These are phyloP conservation scores for Chaitophorus viminalis DNA, from an alignment of 2,888 invertebrate species.

Conservation along the genomic window DNA sequence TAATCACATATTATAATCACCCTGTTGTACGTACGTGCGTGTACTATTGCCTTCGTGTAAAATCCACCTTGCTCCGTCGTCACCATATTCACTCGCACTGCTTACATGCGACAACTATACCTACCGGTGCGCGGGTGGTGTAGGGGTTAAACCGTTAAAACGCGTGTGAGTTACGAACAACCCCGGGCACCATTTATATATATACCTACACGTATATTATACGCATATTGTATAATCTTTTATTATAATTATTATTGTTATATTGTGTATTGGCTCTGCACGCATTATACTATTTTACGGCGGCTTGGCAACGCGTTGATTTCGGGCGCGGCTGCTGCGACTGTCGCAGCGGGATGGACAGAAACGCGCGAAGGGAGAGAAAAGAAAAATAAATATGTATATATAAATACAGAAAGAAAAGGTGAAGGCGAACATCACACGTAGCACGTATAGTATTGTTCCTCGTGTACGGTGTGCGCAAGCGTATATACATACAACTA, in stretches of 20 bases:
- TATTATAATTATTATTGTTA: no score
- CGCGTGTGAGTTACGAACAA: neutral
- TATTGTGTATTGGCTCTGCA: neutral
- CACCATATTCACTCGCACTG: neutral
- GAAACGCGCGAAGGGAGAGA: neutral
- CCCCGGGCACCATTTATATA: neutral
- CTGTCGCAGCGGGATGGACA: neutral
- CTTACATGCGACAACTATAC: neutral
- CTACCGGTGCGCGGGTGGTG: no score
- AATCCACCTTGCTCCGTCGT: neutral
- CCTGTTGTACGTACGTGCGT: no score
- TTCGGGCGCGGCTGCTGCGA: neutral
- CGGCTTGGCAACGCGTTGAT: neutral
- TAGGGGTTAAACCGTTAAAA: neutral
- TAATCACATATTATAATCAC: no score
- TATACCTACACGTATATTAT: neutral
- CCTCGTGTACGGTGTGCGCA: no score
- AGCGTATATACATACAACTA: no score
- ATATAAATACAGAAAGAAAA: no score
- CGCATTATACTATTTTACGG: neutral
- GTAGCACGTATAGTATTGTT: neutral
- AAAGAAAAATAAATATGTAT: neutral
- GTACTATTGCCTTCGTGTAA: no score
- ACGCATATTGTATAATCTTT: neutral
- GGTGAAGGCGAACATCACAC: slow-evolving; percentile 25